Base-by-base conservation (phyloP, 1,140 invertebrate species). In the Meloidogyne floridensis region DNA sequence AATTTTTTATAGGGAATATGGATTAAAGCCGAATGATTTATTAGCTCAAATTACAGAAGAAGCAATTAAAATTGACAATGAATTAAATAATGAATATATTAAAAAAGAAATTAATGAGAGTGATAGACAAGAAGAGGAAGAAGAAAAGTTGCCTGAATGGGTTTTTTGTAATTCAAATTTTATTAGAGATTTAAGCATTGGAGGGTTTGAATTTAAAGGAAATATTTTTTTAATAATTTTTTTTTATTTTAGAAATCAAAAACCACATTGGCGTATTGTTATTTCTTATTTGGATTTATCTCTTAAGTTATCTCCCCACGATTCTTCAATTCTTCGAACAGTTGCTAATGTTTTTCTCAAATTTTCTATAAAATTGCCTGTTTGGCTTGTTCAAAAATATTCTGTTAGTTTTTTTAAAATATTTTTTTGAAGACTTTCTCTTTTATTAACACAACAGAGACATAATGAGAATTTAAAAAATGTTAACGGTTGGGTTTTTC, bases 261-360 rank as follows among this genome's bases (percentile, higher is more conserved):
- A 74, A 4, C 32, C 71, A 32, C 84, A 85, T 59, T 85, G 84
- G 84, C 82, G 74, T 43, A 53, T 85, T 77, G 43, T 85, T 15
- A 85, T 87, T 65, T 84, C 84, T 9, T 85, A 80, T 65, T n/a
- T 85, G 5, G 84, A 85, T 51, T 59, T 86, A 75, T 76, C 76
- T 42, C 56, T 84, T 53, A 59, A 86, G 13, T 32, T 70, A n/a
- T 65, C 43, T 18, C 83, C 82, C 4, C 75, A 76, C 51, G 79
- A 87, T 70, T n/a, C 79, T 54, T 54, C 32, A 18, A 85, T 85
- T 69, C n/a, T 85, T 54, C 82, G 84, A 32, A 84, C 82, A 42
- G 70, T 85, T 47, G 77, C 82, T 15, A 73, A 83, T 69, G n/a
- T 72, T 2, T 87, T 85, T 65, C 72, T 85, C 5, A 72, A 80